Base-by-base conservation (phyloP, 2,888 invertebrate species). In the Hirtodrosophila cameraria region DNA sequence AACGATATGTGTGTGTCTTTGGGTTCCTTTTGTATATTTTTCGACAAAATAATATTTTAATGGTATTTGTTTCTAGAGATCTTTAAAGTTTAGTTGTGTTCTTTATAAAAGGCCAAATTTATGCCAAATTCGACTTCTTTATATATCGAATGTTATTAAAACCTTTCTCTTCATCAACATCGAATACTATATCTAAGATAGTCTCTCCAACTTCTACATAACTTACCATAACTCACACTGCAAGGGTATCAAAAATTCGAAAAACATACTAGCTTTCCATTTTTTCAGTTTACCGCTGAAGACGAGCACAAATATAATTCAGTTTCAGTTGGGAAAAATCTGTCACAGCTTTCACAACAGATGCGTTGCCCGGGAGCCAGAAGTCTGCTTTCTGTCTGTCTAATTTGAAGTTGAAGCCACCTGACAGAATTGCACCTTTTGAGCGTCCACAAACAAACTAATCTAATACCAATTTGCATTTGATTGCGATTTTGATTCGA, bases 391-490 rank as follows among this genome's bases (percentile, higher is more conserved):
- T 12, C 31, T 28, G 35, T 25, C 39, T 31, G 27, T 78, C 70
- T 78, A 76, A 76, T 76, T 78, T 78, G 53, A 66, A 59, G 78
- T 69, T 69, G 69, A 75, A 53, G 57, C 57, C 55, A 73, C 45
- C 75, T 74, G 69, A 54, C 31, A 35, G 57, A 28, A 36, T 35
- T 52, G 55, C 53, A 69, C 49, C 69, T 62, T 64, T 73, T 39
- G 46, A 49, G 53, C 48, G 64, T 50, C 67, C 72, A 42, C 85
- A 85, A 73, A 82, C 76, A 83, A 81, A 85, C 81, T 85, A 81
- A 81, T 81, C 81, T 85, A 85, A 85, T 85, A 80, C 49, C 81
- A 83, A 83, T 86, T 86, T 86, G 81, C 81, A 85, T 81, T 81
- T 81, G 86, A 81, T 81, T 81, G 83, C 83, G 68, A 85, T 68